Conservation (phyloP, 2,888 invertebrate species). For the Drosophila koepferae region DNA sequence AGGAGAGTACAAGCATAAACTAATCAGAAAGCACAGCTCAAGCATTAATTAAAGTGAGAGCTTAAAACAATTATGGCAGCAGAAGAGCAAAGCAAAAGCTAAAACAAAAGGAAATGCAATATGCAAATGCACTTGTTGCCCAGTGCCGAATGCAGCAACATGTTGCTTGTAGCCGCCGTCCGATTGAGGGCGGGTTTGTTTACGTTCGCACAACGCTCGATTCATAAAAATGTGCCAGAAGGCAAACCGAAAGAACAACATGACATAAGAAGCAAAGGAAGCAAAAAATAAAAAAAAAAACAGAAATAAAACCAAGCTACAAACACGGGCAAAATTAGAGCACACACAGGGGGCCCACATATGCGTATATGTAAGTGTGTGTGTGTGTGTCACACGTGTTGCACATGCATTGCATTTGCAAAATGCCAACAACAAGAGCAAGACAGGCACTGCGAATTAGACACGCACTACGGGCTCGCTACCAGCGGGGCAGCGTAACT, state of each 20-base stretch:
- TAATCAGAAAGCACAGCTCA: neutral
- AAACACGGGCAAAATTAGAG: slow-evolving; percentile 35
- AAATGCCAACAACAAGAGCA: slow-evolving; percentile 19
- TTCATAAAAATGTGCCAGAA: slow-evolving; percentile 31
- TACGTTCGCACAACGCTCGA: slow-evolving; percentile 34
- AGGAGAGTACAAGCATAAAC: neutral
- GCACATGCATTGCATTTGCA: slow-evolving; percentile 61
- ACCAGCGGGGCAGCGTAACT: slow-evolving; percentile 33
- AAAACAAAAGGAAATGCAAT: no score
- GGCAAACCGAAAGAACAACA: slow-evolving; percentile 17
- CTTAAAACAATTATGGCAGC: neutral
- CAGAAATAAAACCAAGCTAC: slow-evolving; percentile 16
- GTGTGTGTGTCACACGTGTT: slow-evolving; percentile 60
- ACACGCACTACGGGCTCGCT: slow-evolving; percentile 58
- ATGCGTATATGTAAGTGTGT: neutral
- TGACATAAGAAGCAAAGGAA: neutral
- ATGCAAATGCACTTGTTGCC: slow-evolving; percentile 56
- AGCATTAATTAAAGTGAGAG: neutral
- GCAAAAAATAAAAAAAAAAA: neutral
- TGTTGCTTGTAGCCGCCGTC: slow-evolving; percentile 16
- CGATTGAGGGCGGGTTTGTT: slow-evolving; percentile 41
- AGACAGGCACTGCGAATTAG: slow-evolving; percentile 57
- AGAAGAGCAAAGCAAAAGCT: neutral
- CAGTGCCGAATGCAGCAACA: slow-evolving; percentile 26
- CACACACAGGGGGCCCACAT: slow-evolving; percentile 20